Base-by-base conservation (phyloP, 2,113 vertebrate species). In the Alethe diademata region DNA sequence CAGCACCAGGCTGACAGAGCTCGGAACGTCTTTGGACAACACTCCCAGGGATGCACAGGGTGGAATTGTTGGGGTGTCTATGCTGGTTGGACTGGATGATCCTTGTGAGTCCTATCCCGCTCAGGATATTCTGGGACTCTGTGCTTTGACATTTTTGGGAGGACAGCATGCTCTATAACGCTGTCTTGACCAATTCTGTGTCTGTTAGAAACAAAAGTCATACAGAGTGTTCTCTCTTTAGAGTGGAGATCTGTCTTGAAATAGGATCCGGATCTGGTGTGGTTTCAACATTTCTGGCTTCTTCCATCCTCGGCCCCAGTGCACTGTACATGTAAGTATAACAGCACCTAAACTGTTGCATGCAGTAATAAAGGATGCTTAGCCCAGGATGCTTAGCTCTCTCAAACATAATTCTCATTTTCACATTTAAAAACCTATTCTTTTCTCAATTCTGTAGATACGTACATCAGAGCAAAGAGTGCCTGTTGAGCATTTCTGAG, bases 251-350 rank as follows among this genome's bases (percentile, higher is more conserved):
- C 92, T 99, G 99, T 95, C 91, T 99, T 90, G 99, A 99, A 97
- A 98, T 99, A 62, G 99, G 99, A 72, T 98, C 98, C 23, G 99
- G 99, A 9, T 99, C 99, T 20, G 99, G 99, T 26, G 98, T 99
- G 53, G 98, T 99, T 40, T 99, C 99, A 8, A 87, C 99, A 1
- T 99, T 99, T 79, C 82, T 99, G 50, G 99, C 99, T 9, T 98
- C 99, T 8, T 99, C 99, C 18, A 31, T 99, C 74, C 87, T 99
- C 5, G 99, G 99, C 58, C 97, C 99, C 56, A 96, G 95, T 54
- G 97, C 98, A 20, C 71, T 98, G 3, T 99, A 99, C 90, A 78
- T 99, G 99, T 99, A 85, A 98, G 99, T 98, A 12, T 33, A 75
- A 26, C 20, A 80, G 29, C 35, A 35, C 22, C 56, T 50, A 4